These are phyloP conservation scores for Chirona hameri DNA, from an alignment of 2,888 invertebrate genomes.

Conservation along the genomic window DNA sequence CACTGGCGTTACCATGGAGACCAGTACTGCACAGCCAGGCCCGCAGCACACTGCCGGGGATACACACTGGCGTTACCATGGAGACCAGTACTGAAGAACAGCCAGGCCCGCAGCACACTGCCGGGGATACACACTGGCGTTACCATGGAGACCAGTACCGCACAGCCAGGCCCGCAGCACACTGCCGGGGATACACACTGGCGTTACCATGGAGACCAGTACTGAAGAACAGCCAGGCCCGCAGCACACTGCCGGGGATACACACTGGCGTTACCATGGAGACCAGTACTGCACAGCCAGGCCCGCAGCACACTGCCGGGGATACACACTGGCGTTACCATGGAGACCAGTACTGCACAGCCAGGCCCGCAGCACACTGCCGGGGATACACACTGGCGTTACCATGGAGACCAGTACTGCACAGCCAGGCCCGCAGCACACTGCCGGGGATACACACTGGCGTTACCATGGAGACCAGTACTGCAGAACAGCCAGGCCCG, in stretches of 20 bases:
- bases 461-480: not conserved
- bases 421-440: not conserved
- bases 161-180: constrained; percentile 54
- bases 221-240: constrained; percentile 84
- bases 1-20: no score
- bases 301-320: constrained; percentile 69
- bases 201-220: no score
- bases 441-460: not conserved
- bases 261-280: constrained; percentile 44
- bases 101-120: no score
- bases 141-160: not conserved
- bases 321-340: not conserved
- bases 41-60: constrained; percentile 57
- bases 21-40: constrained; percentile 73
- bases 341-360: not conserved
- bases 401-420: not conserved
- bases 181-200: constrained; percentile 60
- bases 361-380: not conserved
- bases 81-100: no score
- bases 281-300: constrained; percentile 88
- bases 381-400: not conserved
- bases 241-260: constrained; percentile 61
- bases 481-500: not conserved
- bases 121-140: no score
- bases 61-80: no score